A percentile compares a stretch with the other conserved stretches of the same genome.
These are phyloP conservation scores for Synanthedon tipuliformis DNA, from an alignment of 2,888 invertebrate species.

Conservation along the genomic window DNA sequence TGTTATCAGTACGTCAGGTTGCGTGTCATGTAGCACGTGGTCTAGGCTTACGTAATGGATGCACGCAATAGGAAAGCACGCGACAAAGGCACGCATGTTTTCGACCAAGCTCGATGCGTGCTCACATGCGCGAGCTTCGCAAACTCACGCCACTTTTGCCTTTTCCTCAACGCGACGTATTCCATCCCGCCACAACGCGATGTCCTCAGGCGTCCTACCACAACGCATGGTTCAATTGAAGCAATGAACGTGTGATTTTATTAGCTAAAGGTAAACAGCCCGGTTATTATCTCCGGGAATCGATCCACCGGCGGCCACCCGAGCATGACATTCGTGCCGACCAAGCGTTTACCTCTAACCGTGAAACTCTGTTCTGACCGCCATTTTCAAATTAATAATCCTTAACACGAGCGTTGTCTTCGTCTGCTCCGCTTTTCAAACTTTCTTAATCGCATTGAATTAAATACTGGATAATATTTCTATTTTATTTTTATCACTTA, in stretches of 20 bases:
- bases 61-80: constrained; percentile 1
- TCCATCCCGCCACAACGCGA: no score
- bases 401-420: not conserved
- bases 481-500: no score
- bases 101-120: not conserved
- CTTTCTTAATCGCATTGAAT: no score
- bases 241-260: not conserved
- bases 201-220: no score
- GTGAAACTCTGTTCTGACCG: not conserved
- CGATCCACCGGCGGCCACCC: constrained; percentile 1
- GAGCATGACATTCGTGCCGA: constrained; percentile 2
- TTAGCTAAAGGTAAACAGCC: not conserved
- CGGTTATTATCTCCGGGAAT: not conserved
- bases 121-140: not conserved
- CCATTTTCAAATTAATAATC: not conserved
- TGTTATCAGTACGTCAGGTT: constrained; percentile 39
- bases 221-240: no score
- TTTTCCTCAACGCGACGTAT: no score
- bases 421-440: no score
- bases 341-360: constrained; percentile 1
- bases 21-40: constrained; percentile 54
- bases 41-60: constrained; percentile 11
- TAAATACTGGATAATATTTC: no score
- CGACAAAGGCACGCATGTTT: constrained; percentile 1
- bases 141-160: not conserved